Evolutionary conservation across 2,888 invertebrate genomes (phyloP).

Genomic region (Cotesia congregata): DNA sequence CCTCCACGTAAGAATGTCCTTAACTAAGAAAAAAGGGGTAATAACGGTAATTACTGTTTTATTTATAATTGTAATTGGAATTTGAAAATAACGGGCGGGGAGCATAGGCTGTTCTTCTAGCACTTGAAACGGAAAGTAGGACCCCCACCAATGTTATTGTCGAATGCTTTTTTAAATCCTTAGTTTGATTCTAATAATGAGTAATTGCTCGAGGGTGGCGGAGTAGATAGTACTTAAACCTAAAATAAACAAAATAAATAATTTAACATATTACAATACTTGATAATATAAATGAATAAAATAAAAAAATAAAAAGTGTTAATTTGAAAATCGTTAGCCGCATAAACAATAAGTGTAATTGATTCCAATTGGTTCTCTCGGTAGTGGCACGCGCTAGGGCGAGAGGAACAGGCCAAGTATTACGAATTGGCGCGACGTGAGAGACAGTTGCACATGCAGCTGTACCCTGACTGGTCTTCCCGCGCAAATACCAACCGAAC

Average conservation of each 20-base stretch:
- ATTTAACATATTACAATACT: background rate
- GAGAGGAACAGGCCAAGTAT: slow-evolving; percentile 99
- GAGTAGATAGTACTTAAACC: slow-evolving; percentile 57
- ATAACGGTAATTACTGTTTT: background rate
- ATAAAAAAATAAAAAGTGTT: slow-evolving; percentile 21
- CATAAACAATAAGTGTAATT: slow-evolving; percentile 65
- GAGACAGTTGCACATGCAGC: slow-evolving; percentile 98
- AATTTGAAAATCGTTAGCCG: slow-evolving; percentile 52
- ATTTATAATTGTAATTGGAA: slow-evolving; percentile 67
- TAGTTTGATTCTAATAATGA: slow-evolving; percentile 47
- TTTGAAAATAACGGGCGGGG: slow-evolving; percentile 65
- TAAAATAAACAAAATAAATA: slow-evolving; percentile 6
- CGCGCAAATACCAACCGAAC: slow-evolving; percentile 99
- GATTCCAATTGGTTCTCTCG: slow-evolving; percentile 67
- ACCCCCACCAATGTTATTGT: slow-evolving; percentile 69
- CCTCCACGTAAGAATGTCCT: too few relatives aligned
- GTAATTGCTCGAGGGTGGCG: slow-evolving; percentile 65
- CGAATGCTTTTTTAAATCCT: slow-evolving; percentile 56
- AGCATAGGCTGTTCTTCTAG: slow-evolving; percentile 80
- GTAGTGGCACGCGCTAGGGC: slow-evolving; percentile 99
- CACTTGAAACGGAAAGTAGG: slow-evolving; percentile 75
- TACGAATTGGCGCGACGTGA: slow-evolving; percentile 99
- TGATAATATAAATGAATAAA: slow-evolving; percentile 12
- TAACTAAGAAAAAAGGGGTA: too few relatives aligned
- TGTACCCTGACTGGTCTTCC: slow-evolving; percentile 99